Conservation (phyloP, 2,888 invertebrate genomes). For the Sialis fuliginosa region DNA sequence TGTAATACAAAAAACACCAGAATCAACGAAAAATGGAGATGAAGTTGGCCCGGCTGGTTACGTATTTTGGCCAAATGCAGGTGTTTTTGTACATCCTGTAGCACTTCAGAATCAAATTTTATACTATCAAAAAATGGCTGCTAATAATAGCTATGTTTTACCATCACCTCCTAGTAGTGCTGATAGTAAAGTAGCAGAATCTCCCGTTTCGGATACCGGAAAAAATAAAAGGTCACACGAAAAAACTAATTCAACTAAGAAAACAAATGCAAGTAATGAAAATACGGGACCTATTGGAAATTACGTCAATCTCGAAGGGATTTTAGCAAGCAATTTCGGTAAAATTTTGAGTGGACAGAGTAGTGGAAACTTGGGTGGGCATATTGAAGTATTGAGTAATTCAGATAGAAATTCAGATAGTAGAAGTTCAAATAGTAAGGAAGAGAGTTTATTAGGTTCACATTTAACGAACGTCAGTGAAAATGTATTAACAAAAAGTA, state of each 20-base stretch:
- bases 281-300: background rate
- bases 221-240: background rate
- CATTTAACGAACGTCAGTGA: background rate
- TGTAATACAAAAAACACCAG: slow-evolving; percentile 20
- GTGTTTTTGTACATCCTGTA: slow-evolving; percentile 55
- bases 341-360: too few relatives aligned
- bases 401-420: slow-evolving; percentile 1
- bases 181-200: slow-evolving; percentile 12
- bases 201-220: background rate
- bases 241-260: too few relatives aligned
- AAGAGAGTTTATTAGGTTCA: slow-evolving; percentile 30
- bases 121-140: slow-evolving; percentile 58
- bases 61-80: slow-evolving; percentile 53
- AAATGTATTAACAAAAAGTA: slow-evolving; percentile 19
- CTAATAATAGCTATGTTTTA: slow-evolving; percentile 23
- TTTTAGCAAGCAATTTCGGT: too few relatives aligned
- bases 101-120: slow-evolving; percentile 51
- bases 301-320: too few relatives aligned
- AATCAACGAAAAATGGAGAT: slow-evolving; percentile 28
- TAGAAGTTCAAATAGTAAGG: slow-evolving; percentile 8
- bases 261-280: too few relatives aligned
- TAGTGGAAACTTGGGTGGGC: background rate
- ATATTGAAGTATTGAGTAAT: background rate
- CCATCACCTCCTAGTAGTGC: slow-evolving; percentile 20
- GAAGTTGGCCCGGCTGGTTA: slow-evolving; percentile 29